Evolutionary conservation across 2,888 invertebrate genomes (phyloP), one percentile per base, ranked within the genome.

Genomic region (Neoitamus cyanurus): DNA sequence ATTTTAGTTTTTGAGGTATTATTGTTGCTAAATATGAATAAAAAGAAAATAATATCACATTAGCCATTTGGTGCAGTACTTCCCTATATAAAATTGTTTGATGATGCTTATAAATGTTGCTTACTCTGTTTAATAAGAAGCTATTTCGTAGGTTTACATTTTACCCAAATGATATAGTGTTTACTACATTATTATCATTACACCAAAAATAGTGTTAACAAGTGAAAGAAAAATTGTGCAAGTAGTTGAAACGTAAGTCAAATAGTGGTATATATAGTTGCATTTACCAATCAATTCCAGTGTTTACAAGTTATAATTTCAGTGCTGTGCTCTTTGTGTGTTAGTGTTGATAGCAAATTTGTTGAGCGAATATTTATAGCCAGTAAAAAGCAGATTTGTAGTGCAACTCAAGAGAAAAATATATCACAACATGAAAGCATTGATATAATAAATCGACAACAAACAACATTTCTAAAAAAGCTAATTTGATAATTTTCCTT

Each of bases 391-490:
- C 25, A 58, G 25, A 58, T 58, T 58, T 20, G 3, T 7, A 83
- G 77, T 86, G 86, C 85, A 70, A 6, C 13, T 86, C 86, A 86
- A 87, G 34, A 13, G 31, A 13, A 31, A 70, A 70, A 70, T 70
- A 69, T 13, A 70, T 70, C 2, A 31, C 6, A 15, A 70, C 7
- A 70, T 30, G 31, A 58, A 9, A 58, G 58, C 20, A 58, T 58
- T 58, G 2, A 20, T 58, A 58, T 58, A 58, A 58, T 42, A 42
- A 42, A 42, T 42, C 15, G n/a, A 42, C 15, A 82, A 37, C 77
- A 70, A 83, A 75, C 42, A 34, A 82, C 15, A 58, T 83, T 83
- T 80, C 7, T 37, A 75, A 34, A 37, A 37, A 37, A 37, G 37
- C 31, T 37, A 75, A 37, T 48, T 48, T 80, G 28, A 58, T 68